phyloP scores from a whole-genome alignment of 1,140 invertebrate species.

The Colletes gigas region DNA sequence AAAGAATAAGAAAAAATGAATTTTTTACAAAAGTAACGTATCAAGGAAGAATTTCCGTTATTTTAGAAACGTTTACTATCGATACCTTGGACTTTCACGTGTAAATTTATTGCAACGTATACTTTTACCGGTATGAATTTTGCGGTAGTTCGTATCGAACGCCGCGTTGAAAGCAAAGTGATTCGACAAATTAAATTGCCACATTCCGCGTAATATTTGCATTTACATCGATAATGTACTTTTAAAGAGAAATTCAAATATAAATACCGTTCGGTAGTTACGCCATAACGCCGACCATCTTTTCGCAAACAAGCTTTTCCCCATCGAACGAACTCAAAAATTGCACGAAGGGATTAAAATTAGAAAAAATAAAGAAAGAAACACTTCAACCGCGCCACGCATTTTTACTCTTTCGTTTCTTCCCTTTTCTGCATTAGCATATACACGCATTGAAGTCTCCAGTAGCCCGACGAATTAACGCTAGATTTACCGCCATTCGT shows the following conservation, averaged over 20 bases:
- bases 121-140: conserved; percentile 16
- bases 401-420: no score
- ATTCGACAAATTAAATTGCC: neutral
- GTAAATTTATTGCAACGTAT: conserved; percentile 16
- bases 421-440: neutral
- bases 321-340: neutral
- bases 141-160: neutral
- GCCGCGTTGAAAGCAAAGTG: neutral
- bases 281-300: no score
- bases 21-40: neutral
- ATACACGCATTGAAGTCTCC: neutral
- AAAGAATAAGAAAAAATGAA: neutral
- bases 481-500: no score
- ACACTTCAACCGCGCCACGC: no score
- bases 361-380: no score
- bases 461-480: neutral
- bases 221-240: neutral
- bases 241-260: neutral
- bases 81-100: conserved; percentile 16
- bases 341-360: no score
- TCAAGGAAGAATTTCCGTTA: neutral
- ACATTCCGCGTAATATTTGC: neutral
- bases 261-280: no score
- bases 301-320: neutral
- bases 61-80: neutral